Conservation (phyloP, 2,888 invertebrate species). For the Uropetala carovei region DNA sequence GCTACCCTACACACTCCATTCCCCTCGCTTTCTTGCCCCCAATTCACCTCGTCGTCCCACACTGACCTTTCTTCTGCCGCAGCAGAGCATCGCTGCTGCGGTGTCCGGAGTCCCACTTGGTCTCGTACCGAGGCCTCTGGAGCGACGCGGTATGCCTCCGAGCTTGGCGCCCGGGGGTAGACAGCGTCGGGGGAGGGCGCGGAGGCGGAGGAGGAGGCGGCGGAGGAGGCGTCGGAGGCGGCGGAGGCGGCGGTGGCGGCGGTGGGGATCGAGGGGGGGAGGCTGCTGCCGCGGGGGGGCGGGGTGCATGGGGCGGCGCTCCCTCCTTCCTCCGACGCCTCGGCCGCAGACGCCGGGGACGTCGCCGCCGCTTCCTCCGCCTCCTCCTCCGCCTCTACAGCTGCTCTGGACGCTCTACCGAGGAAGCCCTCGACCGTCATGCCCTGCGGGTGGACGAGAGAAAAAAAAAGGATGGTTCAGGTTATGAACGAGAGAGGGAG, state of each 20-base stretch:
- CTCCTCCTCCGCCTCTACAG: conserved; percentile 44
- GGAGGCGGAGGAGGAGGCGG: conserved; percentile 62
- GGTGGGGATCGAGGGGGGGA: conserved; percentile 64
- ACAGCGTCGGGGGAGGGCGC: conserved; percentile 58
- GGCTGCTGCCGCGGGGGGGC: conserved; percentile 53
- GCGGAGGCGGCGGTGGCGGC: conserved; percentile 63
- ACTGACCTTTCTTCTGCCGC: conserved; percentile 94
- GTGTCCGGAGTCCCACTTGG: conserved; percentile 41
- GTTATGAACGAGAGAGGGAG: not conserved
- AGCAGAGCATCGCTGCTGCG: conserved; percentile 91
- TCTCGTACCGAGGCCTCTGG: conserved; percentile 53
- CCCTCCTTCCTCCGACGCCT: conserved; percentile 59
- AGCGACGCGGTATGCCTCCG: conserved; percentile 42
- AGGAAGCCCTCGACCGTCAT: conserved; percentile 53
- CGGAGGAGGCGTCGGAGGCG: conserved; percentile 58
- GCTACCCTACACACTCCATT: not conserved
- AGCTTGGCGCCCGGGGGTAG: conserved; percentile 51
- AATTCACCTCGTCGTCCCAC: no score
- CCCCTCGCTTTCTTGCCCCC: no score
- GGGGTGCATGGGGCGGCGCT: conserved; percentile 56
- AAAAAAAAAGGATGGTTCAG: not conserved
- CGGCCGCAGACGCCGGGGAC: conserved; percentile 36
- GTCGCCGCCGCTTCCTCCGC: conserved; percentile 28
- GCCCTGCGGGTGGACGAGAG: conserved; percentile 1
- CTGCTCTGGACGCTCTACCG: conserved; percentile 60